These are phyloP conservation scores for Neodiprion virginianus DNA, from an alignment of 1,140 invertebrate species.

Conservation along the genomic window DNA sequence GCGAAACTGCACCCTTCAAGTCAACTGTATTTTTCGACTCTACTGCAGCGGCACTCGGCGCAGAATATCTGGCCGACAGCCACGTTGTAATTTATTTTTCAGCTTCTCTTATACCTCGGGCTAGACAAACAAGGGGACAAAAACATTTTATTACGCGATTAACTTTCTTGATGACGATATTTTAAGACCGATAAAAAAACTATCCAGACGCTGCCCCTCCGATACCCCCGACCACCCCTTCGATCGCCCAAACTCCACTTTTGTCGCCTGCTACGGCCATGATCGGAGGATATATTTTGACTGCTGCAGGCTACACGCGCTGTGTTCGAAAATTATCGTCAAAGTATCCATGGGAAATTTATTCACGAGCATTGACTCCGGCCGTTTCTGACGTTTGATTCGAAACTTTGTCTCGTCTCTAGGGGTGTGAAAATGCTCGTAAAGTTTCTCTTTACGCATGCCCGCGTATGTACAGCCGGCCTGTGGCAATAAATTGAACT, in stretches of 20 bases:
- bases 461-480: not conserved
- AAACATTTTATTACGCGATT: conserved; percentile 57
- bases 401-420: not conserved
- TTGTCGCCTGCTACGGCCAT: not conserved
- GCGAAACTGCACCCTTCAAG: no score
- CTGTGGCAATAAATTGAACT: not conserved
- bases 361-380: not conserved
- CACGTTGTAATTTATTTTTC: conserved; percentile 51
- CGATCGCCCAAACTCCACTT: not conserved
- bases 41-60: not conserved
- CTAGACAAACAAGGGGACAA: conserved; percentile 50
- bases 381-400: not conserved
- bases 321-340: no score
- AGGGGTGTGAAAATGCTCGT: no score
- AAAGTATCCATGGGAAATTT: no score
- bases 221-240: not conserved
- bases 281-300: not conserved
- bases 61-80: conserved; percentile 45
- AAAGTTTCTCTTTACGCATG: no score
- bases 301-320: not conserved
- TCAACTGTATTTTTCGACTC: no score
- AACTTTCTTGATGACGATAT: conserved; percentile 49
- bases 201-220: not conserved
- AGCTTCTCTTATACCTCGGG: conserved; percentile 32
- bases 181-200: conserved; percentile 39